Percentiles rank a stretch among this genome's conserved stretches.
phyloP scores from a whole-genome alignment of 2,113 vertebrate genomes.

The Panthera tigris region DNA sequence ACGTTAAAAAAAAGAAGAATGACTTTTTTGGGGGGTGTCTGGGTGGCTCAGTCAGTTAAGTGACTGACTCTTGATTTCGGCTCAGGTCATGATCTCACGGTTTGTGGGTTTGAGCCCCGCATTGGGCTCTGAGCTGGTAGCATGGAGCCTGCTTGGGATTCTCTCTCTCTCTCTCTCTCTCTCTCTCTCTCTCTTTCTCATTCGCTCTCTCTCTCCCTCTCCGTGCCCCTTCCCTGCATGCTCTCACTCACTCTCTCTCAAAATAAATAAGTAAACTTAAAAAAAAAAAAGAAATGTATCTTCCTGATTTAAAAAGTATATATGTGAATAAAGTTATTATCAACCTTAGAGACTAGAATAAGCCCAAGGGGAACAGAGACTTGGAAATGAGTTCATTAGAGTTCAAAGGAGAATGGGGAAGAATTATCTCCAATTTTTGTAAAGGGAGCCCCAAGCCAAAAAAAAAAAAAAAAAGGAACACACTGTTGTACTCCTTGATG shows the following conservation, averaged over 20 bases:
- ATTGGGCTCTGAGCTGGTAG: no score
- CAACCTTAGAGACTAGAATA: conserved; percentile 5
- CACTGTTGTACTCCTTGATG: background rate
- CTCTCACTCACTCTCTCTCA: no score
- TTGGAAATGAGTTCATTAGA: background rate
- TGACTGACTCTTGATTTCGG: no score
- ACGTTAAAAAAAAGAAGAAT: background rate
- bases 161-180: no score
- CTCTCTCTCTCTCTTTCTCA: no score
- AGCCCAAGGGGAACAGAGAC: background rate
- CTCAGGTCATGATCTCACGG: no score
- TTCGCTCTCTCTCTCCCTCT: no score
- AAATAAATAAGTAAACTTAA: no score
- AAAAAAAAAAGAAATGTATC: background rate
- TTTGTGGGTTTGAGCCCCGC: no score
- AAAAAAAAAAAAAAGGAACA: background rate
- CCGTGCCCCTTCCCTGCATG: no score
- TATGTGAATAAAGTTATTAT: background rate
- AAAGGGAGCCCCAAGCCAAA: background rate
- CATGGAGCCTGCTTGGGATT: no score
- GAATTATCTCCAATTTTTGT: background rate
- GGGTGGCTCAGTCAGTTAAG: no score
- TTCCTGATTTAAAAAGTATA: background rate
- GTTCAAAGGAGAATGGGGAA: background rate
- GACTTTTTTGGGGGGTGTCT: background rate